phyloP scores from a whole-genome alignment of 2,888 invertebrate species.

The Eupithecia inturbata region DNA sequence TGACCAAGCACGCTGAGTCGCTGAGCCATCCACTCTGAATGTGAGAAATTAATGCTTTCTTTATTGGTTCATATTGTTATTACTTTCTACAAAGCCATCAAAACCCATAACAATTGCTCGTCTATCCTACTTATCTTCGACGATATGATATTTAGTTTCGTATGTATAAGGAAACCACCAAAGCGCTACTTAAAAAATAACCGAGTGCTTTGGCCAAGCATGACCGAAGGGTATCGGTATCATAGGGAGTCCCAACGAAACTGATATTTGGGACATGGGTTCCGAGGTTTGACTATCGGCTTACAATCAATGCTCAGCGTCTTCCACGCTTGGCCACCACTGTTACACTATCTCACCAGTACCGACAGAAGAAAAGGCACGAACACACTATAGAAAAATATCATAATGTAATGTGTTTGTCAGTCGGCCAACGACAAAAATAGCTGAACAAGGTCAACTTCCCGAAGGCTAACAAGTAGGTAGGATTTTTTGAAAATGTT shows the following conservation, averaged over 20 bases:
- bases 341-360: conserved; percentile 7
- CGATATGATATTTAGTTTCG: not conserved
- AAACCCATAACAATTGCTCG: not conserved
- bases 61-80: conserved; percentile 7
- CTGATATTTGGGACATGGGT: conserved; percentile 13
- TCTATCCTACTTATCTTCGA: not conserved
- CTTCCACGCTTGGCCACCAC: conserved; percentile 9
- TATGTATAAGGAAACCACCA: conserved; percentile 2
- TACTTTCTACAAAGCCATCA: not conserved
- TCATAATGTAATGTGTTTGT: not conserved
- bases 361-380: conserved; percentile 4
- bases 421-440: not conserved
- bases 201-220: conserved; percentile 8
- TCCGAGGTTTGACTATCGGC: conserved; percentile 14
- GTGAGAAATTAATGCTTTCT: conserved; percentile 12
- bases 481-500: not conserved
- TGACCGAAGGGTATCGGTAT: conserved; percentile 8
- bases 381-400: not conserved
- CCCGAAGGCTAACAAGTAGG: not conserved
- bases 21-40: not conserved
- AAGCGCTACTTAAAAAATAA: conserved; percentile 8
- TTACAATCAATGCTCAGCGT: conserved; percentile 14
- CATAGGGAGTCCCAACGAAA: conserved; percentile 10
- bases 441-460: not conserved
- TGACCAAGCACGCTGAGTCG: not conserved